Evolutionary conservation across 2,888 invertebrate species (phyloP).

Genomic region (Matsumyia berberina): DNA sequence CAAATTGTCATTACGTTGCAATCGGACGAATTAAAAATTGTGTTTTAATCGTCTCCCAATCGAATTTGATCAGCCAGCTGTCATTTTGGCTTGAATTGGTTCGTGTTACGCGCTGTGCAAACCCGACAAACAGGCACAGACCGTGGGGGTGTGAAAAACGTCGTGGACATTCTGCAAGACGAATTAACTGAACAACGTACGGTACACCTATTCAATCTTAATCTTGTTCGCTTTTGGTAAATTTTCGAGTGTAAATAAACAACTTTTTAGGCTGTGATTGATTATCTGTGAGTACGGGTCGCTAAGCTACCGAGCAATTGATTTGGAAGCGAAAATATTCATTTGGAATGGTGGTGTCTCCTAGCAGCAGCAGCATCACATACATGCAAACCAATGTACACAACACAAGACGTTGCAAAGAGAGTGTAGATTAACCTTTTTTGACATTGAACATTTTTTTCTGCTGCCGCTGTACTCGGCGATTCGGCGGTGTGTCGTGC

Average conservation of each 20-base stretch:
- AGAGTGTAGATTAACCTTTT: constrained; percentile 82
- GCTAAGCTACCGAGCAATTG: constrained; percentile 4
- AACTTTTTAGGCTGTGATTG: constrained; percentile 3
- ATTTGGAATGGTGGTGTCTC: constrained; percentile 11
- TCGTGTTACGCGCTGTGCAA: constrained; percentile 25
- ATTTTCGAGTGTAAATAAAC: constrained; percentile 36
- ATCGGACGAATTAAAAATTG: constrained; percentile 14
- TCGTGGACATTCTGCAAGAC: constrained; percentile 1
- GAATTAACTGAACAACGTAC: neutral
- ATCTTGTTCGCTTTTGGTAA: constrained; percentile 11
- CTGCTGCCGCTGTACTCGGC: constrained; percentile 20
- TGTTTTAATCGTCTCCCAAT: neutral
- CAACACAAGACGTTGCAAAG: constrained; percentile 55
- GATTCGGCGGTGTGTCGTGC: constrained; percentile 24
- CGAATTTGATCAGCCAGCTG: constrained; percentile 13
- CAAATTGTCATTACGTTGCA: constrained; percentile 6
- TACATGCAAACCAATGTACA: constrained; percentile 28
- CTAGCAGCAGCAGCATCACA: constrained; percentile 26
- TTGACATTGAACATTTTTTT: constrained; percentile 82
- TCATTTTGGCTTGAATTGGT: neutral
- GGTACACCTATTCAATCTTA: neutral
- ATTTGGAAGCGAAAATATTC: neutral
- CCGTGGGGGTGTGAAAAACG: constrained; percentile 25
- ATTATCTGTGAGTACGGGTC: neutral
- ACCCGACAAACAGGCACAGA: constrained; percentile 19